Evolutionary conservation across 2,113 vertebrate species (phyloP), one percentile per base, ranked within the genome.

Genomic region (Phylloscopus trochiloides): DNA sequence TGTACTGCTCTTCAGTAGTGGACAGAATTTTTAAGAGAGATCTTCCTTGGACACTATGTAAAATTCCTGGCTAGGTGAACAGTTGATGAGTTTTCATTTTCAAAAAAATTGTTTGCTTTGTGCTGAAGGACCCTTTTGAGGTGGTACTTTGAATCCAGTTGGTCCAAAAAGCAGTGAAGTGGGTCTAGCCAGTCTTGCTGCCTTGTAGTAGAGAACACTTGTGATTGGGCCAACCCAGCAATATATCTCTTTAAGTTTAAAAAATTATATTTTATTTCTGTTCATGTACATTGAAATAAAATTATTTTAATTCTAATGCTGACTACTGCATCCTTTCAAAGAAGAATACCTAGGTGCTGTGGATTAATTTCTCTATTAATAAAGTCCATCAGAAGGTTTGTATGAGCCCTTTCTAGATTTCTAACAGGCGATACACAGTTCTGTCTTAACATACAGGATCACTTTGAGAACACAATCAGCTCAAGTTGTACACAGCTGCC

Each of bases 281-380:
- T 88, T 97, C 73, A 84, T 86, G 92, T 96, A 93, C 85, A 90
- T 75, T 85, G 81, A 96, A 97, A 95, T 97, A 96, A 96, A 97
- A 86, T 94, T 92, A 96, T 96, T 92, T 96, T 83, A 93, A 96
- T 95, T 89, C 88, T 91, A 96, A 57, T 42, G 26, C 26, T 59
- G 48, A 62, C 57, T 95, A 36, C 42, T 80, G 36, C 58, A 47
- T 94, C 34, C 40, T 96, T 92, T 87, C 32, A 52, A 5, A 55
- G 31, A 79, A 86, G 19, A 9, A 65, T 19, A 5, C 65, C 25
- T 38, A 31, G 29, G 16, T 75, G 62, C 51, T 65, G 4, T 50
- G 38, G 17, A n/a, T 34, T 58, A 3, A 36, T 38, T 80, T 83
- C 57, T 52, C 13, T 61, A 32, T 68, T 40, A 48, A 24, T 55